Conservation (phyloP, 1,140 invertebrate species). For the Cydia fagiglandana region DNA sequence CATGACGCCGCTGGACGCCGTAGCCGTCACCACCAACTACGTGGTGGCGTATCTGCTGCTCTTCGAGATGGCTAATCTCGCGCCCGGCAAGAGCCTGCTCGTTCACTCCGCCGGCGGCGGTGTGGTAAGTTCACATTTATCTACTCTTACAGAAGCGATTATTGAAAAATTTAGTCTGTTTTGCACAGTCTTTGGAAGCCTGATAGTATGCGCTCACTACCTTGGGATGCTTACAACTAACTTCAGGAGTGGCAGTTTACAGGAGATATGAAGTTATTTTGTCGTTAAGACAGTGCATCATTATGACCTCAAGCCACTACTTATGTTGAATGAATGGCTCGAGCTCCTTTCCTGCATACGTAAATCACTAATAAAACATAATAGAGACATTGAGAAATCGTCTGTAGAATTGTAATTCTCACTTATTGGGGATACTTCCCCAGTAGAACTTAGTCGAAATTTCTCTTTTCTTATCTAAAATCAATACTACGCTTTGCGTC, state of each 20-base stretch:
- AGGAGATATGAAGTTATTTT: too few species aligned
- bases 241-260: too few species aligned
- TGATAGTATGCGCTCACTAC: not conserved
- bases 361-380: too few species aligned
- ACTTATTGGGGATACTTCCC: not conserved
- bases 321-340: too few species aligned
- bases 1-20: constrained; percentile 89
- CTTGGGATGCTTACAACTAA: too few species aligned
- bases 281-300: too few species aligned
- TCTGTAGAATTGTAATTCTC: not conserved
- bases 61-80: constrained; percentile 89
- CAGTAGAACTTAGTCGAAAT: not conserved
- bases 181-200: too few species aligned
- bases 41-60: constrained; percentile 92
- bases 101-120: constrained; percentile 93
- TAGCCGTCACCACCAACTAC: constrained; percentile 92
- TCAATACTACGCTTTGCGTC: not conserved
- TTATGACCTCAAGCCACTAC: too few species aligned
- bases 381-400: too few species aligned
- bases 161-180: too few species aligned
- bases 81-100: constrained; percentile 88
- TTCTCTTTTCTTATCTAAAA: not conserved
- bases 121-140: constrained; percentile 85
- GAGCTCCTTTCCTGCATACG: too few species aligned
- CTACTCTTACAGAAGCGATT: constrained; percentile 28